A percentile compares a stretch with the other conserved stretches of the same genome.
Evolutionary conservation across 1,140 invertebrate genomes (phyloP).

Genomic region (Mizuhopecten yessoensis): DNA sequence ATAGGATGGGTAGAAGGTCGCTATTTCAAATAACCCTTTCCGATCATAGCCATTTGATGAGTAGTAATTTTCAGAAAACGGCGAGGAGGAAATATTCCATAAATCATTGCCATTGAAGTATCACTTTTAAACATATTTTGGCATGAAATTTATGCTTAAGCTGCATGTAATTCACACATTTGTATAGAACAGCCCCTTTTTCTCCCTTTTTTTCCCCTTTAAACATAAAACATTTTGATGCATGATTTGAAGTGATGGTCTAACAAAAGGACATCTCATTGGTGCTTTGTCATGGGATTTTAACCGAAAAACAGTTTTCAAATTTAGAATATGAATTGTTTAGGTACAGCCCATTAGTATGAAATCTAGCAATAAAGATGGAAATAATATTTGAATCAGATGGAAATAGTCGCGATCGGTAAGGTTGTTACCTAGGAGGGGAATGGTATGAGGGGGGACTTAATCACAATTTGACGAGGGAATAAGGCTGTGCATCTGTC

Average conservation of each 20-base stretch:
- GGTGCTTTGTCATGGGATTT: slow-evolving; percentile 54
- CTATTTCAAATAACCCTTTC: slow-evolving; percentile 49
- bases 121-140: slow-evolving; percentile 54
- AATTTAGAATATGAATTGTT: slow-evolving; percentile 60
- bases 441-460: slow-evolving; percentile 42
- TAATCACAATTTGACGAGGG: slow-evolving; percentile 61
- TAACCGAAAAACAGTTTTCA: slow-evolving; percentile 47
- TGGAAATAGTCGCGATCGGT: slow-evolving; percentile 58
- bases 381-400: slow-evolving; percentile 50
- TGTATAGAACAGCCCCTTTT: not conserved
- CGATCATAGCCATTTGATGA: slow-evolving; percentile 54
- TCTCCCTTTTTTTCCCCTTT: slow-evolving; percentile 7
- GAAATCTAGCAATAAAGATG: slow-evolving; percentile 57
- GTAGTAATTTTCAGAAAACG: slow-evolving; percentile 54
- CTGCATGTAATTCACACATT: slow-evolving; percentile 38
- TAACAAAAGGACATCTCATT: slow-evolving; percentile 43
- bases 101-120: slow-evolving; percentile 56
- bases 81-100: slow-evolving; percentile 57
- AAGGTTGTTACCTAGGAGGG: slow-evolving; percentile 60
- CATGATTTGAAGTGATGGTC: slow-evolving; percentile 38
- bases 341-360: slow-evolving; percentile 41
- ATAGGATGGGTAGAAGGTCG: slow-evolving; percentile 53
- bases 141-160: slow-evolving; percentile 60
- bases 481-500: slow-evolving; percentile 59
- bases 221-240: slow-evolving; percentile 40